These are phyloP conservation scores for Cacoxenus indagator DNA, from an alignment of 2,888 invertebrate species.

Conservation along the genomic window DNA sequence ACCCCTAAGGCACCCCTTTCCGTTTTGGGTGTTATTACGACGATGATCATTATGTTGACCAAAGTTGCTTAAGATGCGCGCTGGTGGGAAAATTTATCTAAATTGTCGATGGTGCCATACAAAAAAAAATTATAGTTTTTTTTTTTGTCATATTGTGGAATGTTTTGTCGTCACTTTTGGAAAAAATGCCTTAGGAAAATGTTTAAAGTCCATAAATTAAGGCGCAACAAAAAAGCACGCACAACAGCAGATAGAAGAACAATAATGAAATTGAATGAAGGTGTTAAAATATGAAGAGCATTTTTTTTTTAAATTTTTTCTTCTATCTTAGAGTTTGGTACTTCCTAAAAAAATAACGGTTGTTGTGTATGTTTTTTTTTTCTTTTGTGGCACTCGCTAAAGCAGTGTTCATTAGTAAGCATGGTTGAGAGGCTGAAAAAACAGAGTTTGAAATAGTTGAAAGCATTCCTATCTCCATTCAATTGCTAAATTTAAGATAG, in stretches of 20 bases:
- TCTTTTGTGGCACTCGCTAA: not conserved
- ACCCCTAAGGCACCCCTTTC: conserved; percentile 26
- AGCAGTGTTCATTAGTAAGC: not conserved
- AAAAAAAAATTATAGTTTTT: conserved; percentile 39
- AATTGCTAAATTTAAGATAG: no score
- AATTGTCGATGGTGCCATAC: conserved; percentile 57
- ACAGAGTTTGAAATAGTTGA: not conserved
- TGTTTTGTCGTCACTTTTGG: conserved; percentile 69
- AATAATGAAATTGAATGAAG: conserved; percentile 67
- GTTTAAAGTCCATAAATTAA: conserved; percentile 67
- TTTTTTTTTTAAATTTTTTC: conserved; percentile 25
- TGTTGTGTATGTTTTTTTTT: not conserved
- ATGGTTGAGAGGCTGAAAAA: not conserved
- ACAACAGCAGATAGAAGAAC: conserved; percentile 41
- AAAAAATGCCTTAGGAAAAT: conserved; percentile 50
- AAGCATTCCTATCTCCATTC: no score
- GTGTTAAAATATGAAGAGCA: conserved; percentile 66
- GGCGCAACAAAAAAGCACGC: conserved; percentile 23
- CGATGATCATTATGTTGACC: conserved; percentile 13
- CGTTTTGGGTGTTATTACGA: conserved; percentile 23
- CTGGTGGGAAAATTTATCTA: conserved; percentile 69
- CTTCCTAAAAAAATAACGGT: conserved; percentile 19
- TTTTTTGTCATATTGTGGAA: conserved; percentile 66
- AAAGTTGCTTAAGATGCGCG: conserved; percentile 38
- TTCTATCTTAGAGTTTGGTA: not conserved